A percentile compares a stretch with the other conserved stretches of the same genome.
phyloP scores from a whole-genome alignment of 2,888 invertebrate species.

The Spatulosminthurus flaviceps region DNA sequence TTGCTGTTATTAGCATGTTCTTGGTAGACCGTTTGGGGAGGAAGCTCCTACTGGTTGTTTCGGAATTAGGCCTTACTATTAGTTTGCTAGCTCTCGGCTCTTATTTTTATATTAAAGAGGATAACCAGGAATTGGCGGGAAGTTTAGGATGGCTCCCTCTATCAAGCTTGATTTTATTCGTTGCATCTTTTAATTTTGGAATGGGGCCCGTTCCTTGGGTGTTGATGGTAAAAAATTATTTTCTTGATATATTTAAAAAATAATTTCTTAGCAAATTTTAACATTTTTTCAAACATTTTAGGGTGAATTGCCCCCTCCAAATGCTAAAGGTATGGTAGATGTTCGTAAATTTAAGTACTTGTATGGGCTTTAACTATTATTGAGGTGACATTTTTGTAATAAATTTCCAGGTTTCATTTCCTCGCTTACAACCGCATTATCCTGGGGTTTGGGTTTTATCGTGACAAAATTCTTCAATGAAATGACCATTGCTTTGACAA shows the following conservation, averaged over 20 bases:
- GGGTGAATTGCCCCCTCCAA: slow-evolving; percentile 79
- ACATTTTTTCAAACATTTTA: too few species aligned
- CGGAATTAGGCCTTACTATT: slow-evolving; percentile 77
- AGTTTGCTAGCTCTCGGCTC: slow-evolving; percentile 77
- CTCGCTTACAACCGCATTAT: not conserved
- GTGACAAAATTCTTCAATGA: not conserved
- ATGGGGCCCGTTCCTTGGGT: slow-evolving; percentile 71
- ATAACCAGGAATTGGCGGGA: slow-evolving; percentile 63
- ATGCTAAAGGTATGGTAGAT: slow-evolving; percentile 71
- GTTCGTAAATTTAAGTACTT: not conserved
- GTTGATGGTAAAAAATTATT: slow-evolving; percentile 37
- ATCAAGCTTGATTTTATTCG: slow-evolving; percentile 77
- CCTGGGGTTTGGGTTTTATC: not conserved
- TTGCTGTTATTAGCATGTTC: slow-evolving; percentile 70
- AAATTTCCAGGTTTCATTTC: slow-evolving; percentile 65
- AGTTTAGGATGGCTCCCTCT: slow-evolving; percentile 78
- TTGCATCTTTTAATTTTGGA: slow-evolving; percentile 74
- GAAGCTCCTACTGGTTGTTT: slow-evolving; percentile 79
- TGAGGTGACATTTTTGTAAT: not conserved
- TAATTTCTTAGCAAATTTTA: not conserved
- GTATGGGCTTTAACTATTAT: not conserved
- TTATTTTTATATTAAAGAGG: slow-evolving; percentile 73
- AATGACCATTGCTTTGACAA: not conserved
- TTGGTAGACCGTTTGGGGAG: slow-evolving; percentile 84
- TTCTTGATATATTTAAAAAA: not conserved